Conservation (phyloP, 2,797 vertebrate genomes). For the Pempheris klunzingeri region DNA sequence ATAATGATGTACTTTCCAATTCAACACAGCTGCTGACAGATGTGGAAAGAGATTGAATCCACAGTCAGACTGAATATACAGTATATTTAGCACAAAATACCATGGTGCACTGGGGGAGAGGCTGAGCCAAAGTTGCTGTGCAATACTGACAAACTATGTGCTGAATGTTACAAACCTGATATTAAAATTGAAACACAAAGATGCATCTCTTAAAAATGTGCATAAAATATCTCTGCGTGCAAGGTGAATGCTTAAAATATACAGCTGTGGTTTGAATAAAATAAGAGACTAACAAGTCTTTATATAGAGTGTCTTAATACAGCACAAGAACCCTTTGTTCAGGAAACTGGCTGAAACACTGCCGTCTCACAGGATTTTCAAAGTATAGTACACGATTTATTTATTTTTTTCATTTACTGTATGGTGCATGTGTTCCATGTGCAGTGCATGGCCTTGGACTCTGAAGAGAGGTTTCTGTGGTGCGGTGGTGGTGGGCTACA, state of each 20-base stretch:
- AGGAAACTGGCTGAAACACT: slow-evolving; percentile 30
- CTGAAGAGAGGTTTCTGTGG: slow-evolving; percentile 51
- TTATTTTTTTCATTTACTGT: slow-evolving; percentile 28
- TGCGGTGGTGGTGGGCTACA: slow-evolving; percentile 33
- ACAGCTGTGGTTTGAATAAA: slow-evolving; percentile 27
- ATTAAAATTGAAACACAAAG: background rate
- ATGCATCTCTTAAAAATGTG: slow-evolving; percentile 1
- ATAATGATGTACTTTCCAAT: slow-evolving; percentile 40
- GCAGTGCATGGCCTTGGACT: slow-evolving; percentile 29
- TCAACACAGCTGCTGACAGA: slow-evolving; percentile 37
- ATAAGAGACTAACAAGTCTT: slow-evolving; percentile 3
- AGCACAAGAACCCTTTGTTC: slow-evolving; percentile 55
- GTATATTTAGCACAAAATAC: slow-evolving; percentile 38
- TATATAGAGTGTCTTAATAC: slow-evolving; percentile 15
- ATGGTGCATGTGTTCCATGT: slow-evolving; percentile 29
- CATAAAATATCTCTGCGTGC: background rate
- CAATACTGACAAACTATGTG: slow-evolving; percentile 7
- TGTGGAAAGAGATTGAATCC: slow-evolving; percentile 47
- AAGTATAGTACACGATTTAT: slow-evolving; percentile 4
- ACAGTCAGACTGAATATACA: slow-evolving; percentile 41
- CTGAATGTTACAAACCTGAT: slow-evolving; percentile 15
- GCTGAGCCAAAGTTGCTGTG: background rate
- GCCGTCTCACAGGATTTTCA: slow-evolving; percentile 43
- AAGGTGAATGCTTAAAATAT: slow-evolving; percentile 25
- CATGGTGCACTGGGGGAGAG: background rate